phyloP scores from a whole-genome alignment of 2,113 vertebrate species.

The Vidua macroura region DNA sequence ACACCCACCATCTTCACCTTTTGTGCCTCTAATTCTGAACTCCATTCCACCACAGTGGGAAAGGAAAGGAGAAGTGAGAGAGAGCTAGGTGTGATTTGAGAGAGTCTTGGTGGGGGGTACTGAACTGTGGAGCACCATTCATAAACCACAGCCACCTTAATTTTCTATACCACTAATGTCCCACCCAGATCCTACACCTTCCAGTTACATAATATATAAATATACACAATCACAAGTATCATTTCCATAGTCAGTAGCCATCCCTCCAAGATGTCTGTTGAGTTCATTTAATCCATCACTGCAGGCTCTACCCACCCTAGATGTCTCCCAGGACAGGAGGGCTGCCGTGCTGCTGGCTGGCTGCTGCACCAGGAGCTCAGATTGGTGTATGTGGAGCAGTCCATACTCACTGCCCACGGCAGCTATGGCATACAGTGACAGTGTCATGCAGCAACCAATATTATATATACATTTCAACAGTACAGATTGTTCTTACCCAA shows the following conservation, averaged over 20 bases:
- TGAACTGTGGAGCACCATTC: neutral
- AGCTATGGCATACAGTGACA: neutral
- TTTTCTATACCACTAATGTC: neutral
- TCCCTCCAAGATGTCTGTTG: neutral
- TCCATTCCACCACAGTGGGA: neutral
- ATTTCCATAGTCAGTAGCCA: fast-evolving
- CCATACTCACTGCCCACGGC: neutral
- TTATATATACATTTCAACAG: neutral
- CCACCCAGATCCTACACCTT: neutral
- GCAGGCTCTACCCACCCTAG: neutral
- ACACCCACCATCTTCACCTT: neutral
- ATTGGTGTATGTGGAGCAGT: neutral
- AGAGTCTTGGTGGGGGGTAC: too few relatives aligned
- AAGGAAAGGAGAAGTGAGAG: neutral
- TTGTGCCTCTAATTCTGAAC: neutral
- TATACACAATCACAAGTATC: neutral
- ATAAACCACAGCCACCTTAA: fast-evolving
- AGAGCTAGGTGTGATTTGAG: neutral
- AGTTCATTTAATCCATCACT: neutral
- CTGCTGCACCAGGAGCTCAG: neutral
- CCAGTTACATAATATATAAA: neutral
- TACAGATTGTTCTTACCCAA: fast-evolving
- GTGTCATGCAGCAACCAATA: neutral
- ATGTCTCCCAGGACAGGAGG: neutral
- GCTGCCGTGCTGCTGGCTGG: too few relatives aligned